A percentile compares a stretch with the other conserved stretches of the same genome.
phyloP scores from a whole-genome alignment of 2,888 invertebrate species.

The Mythimna lalbum region DNA sequence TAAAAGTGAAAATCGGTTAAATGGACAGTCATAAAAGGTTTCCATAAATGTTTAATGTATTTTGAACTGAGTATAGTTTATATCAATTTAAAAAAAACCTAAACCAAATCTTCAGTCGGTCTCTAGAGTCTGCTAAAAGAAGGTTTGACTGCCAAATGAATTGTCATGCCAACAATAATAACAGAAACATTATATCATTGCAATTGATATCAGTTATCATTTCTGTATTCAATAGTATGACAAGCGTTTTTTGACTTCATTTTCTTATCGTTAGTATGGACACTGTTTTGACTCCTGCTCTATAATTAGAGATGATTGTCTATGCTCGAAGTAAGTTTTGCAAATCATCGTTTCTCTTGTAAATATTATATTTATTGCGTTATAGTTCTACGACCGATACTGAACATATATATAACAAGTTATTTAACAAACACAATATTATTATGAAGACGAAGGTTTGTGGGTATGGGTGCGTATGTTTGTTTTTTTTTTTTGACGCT shows the following conservation, averaged over 20 bases:
- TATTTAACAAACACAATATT: too few species aligned
- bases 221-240: slow-evolving; percentile 3
- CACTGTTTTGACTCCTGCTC: slow-evolving; percentile 15
- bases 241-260: slow-evolving; percentile 4
- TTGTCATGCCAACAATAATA: slow-evolving; percentile 1
- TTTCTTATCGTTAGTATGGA: background rate
- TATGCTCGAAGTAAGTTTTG: slow-evolving; percentile 7
- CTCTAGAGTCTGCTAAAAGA: too few species aligned
- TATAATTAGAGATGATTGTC: slow-evolving; percentile 33
- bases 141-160: background rate
- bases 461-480: too few species aligned
- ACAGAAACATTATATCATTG: background rate
- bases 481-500: too few species aligned
- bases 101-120: too few species aligned
- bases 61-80: too few species aligned
- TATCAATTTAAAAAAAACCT: too few species aligned
- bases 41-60: too few species aligned
- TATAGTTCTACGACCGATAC: slow-evolving; percentile 4
- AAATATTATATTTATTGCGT: slow-evolving; percentile 3
- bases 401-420: background rate
- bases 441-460: too few species aligned
- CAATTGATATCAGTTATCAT: background rate
- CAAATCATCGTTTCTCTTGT: slow-evolving; percentile 16
- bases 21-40: too few species aligned
- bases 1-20: too few species aligned